Conservation (phyloP, 2,888 invertebrate genomes). For the Diplazon laetatorius region DNA sequence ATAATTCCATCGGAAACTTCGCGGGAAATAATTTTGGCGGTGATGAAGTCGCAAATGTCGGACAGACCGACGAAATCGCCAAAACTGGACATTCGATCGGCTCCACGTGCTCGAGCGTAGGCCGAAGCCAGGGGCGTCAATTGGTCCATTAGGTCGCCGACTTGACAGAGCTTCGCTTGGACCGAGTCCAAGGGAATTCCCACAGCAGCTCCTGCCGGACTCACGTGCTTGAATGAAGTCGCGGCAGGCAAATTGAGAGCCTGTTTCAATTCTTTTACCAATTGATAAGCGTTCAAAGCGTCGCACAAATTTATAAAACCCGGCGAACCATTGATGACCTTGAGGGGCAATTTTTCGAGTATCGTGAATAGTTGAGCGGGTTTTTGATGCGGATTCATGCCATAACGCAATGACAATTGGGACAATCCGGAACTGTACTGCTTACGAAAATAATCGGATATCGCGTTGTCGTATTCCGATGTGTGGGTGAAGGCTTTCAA, state of each 20-base stretch:
- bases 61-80: conserved; percentile 98
- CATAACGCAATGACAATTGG: conserved; percentile 95
- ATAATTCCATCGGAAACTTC: conserved; percentile 99
- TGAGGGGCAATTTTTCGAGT: conserved; percentile 90
- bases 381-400: conserved; percentile 99
- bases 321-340: conserved; percentile 96
- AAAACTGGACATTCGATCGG: conserved; percentile 99
- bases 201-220: conserved; percentile 98
- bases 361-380: conserved; percentile 96
- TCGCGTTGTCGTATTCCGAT: conserved; percentile 96
- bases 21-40: conserved; percentile 95
- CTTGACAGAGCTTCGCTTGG: conserved; percentile 96
- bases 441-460: conserved; percentile 97
- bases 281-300: conserved; percentile 98
- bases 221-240: conserved; percentile 98
- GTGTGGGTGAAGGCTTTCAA: conserved; percentile 98
- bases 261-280: conserved; percentile 93
- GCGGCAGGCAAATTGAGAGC: conserved; percentile 94
- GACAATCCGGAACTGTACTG: conserved; percentile 91
- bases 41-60: conserved; percentile 93
- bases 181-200: conserved; percentile 90
- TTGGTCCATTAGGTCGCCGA: conserved; percentile 89
- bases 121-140: conserved; percentile 94
- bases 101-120: conserved; percentile 97
- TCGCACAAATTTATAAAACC: conserved; percentile 99